These are phyloP conservation scores for Sebastiscus albofasciatus DNA, from an alignment of 2,797 vertebrate species.

Conservation along the genomic window DNA sequence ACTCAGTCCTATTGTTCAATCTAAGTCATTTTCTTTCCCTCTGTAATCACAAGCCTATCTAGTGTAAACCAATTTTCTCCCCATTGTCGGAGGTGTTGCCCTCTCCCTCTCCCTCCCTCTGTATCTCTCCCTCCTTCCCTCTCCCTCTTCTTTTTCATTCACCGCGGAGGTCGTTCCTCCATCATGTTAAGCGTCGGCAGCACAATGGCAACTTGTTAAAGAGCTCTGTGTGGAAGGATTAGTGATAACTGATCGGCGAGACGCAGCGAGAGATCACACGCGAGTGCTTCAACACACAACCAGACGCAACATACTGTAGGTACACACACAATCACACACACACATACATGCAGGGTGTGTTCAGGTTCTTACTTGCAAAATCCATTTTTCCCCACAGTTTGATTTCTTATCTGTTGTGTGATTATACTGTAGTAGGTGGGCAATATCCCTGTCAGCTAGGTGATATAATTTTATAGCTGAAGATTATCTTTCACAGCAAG, in stretches of 20 bases:
- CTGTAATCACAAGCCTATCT: slow-evolving; percentile 82
- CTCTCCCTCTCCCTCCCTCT: slow-evolving; percentile 71
- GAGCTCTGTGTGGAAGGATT: slow-evolving; percentile 80
- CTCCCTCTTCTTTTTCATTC: slow-evolving; percentile 72
- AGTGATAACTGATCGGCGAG: slow-evolving; percentile 77
- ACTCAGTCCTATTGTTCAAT: slow-evolving; percentile 74
- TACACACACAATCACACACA: not conserved
- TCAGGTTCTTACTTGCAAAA: slow-evolving; percentile 60
- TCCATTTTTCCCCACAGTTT: slow-evolving; percentile 59
- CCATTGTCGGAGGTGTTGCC: slow-evolving; percentile 80
- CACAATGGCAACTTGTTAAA: slow-evolving; percentile 82
- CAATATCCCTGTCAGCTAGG: slow-evolving; percentile 73
- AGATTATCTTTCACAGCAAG: slow-evolving; percentile 73
- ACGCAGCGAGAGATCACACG: slow-evolving; percentile 63
- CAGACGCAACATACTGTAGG: slow-evolving; percentile 26
- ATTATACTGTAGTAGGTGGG: slow-evolving; percentile 72
- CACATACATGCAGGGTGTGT: not conserved
- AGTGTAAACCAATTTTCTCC: slow-evolving; percentile 84
- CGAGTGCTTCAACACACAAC: slow-evolving; percentile 26
- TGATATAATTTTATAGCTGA: slow-evolving; percentile 73
- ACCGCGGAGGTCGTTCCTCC: slow-evolving; percentile 73
- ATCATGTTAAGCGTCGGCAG: slow-evolving; percentile 75
- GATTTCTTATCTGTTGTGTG: slow-evolving; percentile 73
- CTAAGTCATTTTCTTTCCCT: slow-evolving; percentile 77
- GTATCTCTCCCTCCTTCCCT: slow-evolving; percentile 60